Percentiles rank a stretch among this genome's conserved stretches.
Conservation (phyloP, 2,797 vertebrate species). For the Microchirus variegatus region DNA sequence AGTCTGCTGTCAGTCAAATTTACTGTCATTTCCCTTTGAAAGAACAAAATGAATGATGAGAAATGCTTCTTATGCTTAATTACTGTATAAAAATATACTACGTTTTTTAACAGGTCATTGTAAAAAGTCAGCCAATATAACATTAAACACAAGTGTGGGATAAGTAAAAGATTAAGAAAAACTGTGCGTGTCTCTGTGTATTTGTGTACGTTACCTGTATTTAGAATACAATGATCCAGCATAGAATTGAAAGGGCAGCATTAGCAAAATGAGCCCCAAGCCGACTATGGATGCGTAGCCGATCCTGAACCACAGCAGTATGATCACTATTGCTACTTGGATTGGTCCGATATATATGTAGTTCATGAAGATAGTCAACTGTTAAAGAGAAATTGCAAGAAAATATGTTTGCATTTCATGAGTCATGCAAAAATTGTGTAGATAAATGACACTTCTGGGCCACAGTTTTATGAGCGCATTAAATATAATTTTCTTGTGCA, state of each 20-base stretch:
- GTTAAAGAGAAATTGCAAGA: background rate
- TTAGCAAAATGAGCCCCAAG: conserved; percentile 83
- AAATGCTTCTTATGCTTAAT: background rate
- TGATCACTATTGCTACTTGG: conserved; percentile 84
- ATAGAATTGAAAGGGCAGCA: conserved; percentile 89
- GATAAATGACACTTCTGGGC: no score
- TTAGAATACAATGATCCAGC: conserved; percentile 90
- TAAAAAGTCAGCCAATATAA: no score
- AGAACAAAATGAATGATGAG: no score
- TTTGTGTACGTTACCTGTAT: conserved; percentile 81
- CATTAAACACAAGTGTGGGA: no score
- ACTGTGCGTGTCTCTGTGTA: background rate
- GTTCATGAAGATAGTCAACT: conserved; percentile 92
- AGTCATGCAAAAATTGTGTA: no score
- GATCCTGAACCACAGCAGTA: conserved; percentile 90
- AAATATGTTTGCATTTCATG: background rate
- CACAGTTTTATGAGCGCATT: no score
- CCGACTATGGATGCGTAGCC: conserved; percentile 90
- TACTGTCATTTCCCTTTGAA: conserved; percentile 86
- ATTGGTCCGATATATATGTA: conserved; percentile 92
- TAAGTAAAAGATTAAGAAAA: no score
- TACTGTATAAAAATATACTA: no score
- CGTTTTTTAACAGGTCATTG: no score
- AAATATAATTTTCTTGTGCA: no score
- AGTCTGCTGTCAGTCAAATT: conserved; percentile 87